A percentile compares a stretch with the other conserved stretches of the same genome.
Conservation (phyloP, 2,888 invertebrate species). For the Heliconius erato region DNA sequence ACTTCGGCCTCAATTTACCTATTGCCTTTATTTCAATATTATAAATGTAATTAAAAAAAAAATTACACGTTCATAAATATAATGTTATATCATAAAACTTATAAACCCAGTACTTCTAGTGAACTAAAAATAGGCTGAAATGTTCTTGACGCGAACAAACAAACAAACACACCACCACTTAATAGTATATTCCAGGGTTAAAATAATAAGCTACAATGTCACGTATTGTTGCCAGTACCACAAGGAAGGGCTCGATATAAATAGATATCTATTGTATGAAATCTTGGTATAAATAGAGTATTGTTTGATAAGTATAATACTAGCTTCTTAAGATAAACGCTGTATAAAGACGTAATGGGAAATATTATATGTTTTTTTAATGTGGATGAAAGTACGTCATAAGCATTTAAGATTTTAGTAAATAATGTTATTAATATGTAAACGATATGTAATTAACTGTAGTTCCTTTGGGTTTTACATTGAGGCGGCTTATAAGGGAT, state of each 20-base stretch:
- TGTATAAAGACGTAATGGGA: not conserved
- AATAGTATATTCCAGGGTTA: constrained; percentile 13
- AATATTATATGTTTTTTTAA: not conserved
- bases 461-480: not conserved
- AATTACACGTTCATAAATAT: too few relatives aligned
- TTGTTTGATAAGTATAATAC: constrained; percentile 12
- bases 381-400: not conserved
- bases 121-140: not conserved
- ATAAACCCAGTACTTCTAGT: too few relatives aligned
- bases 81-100: too few relatives aligned
- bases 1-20: too few relatives aligned
- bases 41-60: too few relatives aligned
- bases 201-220: constrained; percentile 24
- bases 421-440: not conserved
- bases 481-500: not conserved
- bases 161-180: not conserved
- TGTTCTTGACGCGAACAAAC: not conserved
- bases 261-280: constrained; percentile 1
- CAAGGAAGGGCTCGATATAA: constrained; percentile 18
- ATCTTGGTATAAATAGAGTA: constrained; percentile 7
- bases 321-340: constrained; percentile 5
- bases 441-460: not conserved
- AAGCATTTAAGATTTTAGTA: not conserved
- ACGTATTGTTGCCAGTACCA: not conserved
- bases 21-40: too few relatives aligned